phyloP scores from a whole-genome alignment of 1,140 invertebrate species.

The Sycophila sp. region DNA sequence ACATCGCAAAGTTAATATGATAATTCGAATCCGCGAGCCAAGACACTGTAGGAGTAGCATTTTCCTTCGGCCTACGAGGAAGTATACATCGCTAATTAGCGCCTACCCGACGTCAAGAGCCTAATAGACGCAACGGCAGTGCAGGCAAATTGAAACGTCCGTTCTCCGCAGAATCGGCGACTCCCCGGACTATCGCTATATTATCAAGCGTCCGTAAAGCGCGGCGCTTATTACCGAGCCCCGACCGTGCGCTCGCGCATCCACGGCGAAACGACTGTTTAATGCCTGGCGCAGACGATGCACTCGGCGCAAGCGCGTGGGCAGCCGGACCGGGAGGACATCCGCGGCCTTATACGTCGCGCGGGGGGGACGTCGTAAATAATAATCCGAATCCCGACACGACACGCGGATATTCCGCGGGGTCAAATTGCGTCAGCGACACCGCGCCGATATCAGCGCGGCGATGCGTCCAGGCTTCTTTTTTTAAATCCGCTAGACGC shows the following conservation, averaged over 20 bases:
- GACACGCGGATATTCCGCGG: background rate
- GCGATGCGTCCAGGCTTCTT: background rate
- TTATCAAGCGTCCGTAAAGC: slow-evolving; percentile 8
- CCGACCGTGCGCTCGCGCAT: background rate
- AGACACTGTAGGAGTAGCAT: too few relatives aligned
- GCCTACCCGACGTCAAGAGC: too few relatives aligned
- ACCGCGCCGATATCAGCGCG: background rate
- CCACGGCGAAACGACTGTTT: too few relatives aligned
- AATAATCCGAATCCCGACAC: slow-evolving; percentile 55
- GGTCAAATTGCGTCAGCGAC: background rate
- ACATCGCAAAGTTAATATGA: too few relatives aligned
- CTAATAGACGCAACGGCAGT: too few relatives aligned
- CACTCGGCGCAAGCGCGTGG: slow-evolving; percentile 41
- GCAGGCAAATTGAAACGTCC: too few relatives aligned
- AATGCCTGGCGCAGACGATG: slow-evolving; percentile 32
- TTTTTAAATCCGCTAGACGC: slow-evolving; percentile 18
- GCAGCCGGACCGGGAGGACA: slow-evolving; percentile 45
- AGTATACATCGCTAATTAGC: too few relatives aligned
- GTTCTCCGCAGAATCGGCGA: too few relatives aligned
- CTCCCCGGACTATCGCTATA: too few relatives aligned
- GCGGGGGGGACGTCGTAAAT: slow-evolving; percentile 55
- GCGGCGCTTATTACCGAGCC: background rate
- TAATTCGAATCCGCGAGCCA: too few relatives aligned
- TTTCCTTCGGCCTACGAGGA: too few relatives aligned
- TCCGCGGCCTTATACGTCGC: slow-evolving; percentile 43